Evolutionary conservation across 2,113 vertebrate species (phyloP), one percentile per base, ranked within the genome.

Genomic region (Chionomys nivalis): DNA sequence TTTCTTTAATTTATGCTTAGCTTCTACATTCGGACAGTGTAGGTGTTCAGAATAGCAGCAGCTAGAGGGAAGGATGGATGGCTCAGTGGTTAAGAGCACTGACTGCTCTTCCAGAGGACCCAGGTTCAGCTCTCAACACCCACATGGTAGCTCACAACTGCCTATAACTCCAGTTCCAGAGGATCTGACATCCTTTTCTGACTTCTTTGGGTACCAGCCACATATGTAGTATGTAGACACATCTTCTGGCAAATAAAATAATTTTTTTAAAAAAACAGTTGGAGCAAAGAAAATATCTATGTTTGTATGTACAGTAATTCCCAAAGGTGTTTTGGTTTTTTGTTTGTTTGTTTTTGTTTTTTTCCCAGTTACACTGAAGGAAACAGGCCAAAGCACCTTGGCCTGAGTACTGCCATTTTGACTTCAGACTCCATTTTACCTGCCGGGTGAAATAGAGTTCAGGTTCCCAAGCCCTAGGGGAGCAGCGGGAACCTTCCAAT

Each of bases 1-100:
- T 77, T 78, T 90, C 76, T 58, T 65, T 94, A 61, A 63, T 81
- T 87, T 83, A 52, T 83, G 44, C 61, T 92, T 76, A 70, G 87
- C 85, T 92, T 95, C 78, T 31, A 76, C 79, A 11, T 65, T 85
- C 49, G 36, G 47, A 49, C 26, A 82, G 12, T 28, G 3, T 52
- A 52, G 72, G 66, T 44, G 21, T 90, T 85, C 44, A 79, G 28
- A 52, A 79, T 73, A 76, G 79, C 52, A 70, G 75, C 36, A 83
- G 36, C 11, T 8, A 78, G 90, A 36, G 79, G 31, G n/a, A n/a
- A 61, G 55, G 55, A 42, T 39, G 23, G 23, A 28, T 82, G 12
- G 12, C 6, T 82, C 79, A 39, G 13, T 13, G 6, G 79, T 82
- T 61, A 82, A 58, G 12, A 61, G 12, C 55, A 16, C 23, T 39